These are phyloP conservation scores for Grus americana DNA, from an alignment of 2,113 vertebrate species.

Conservation along the genomic window DNA sequence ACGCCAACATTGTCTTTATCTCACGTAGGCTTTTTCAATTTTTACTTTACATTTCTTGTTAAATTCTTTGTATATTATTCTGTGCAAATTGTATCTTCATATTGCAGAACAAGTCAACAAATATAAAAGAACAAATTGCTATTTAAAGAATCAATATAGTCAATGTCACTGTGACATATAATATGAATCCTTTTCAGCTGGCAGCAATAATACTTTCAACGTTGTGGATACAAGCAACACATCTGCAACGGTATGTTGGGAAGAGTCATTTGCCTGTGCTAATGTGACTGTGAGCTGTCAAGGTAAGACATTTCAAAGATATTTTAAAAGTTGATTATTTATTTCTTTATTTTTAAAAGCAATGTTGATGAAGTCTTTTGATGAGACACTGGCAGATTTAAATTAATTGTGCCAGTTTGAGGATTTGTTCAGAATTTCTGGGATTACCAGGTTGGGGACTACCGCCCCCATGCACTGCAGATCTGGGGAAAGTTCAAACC, in stretches of 20 bases:
- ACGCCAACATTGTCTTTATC: background rate
- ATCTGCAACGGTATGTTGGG: rapidly evolving
- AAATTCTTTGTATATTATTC: background rate
- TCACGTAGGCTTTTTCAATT: background rate
- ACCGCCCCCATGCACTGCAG: rapidly evolving
- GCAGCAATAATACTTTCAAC: rapidly evolving
- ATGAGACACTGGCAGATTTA: background rate
- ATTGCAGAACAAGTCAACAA: background rate
- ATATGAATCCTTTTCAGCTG: background rate
- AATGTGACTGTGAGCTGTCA: rapidly evolving
- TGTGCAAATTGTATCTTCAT: background rate
- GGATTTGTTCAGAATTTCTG: background rate
- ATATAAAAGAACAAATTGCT: background rate
- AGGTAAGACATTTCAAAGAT: rapidly evolving
- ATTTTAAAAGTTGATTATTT: background rate
- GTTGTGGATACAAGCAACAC: rapidly evolving
- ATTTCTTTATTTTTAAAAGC: background rate
- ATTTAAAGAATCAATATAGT: background rate
- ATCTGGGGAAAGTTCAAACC: background rate
- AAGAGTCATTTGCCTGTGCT: rapidly evolving
- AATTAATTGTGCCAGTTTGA: background rate
- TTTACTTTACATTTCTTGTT: background rate
- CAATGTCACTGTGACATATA: background rate
- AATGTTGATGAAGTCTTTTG: background rate
- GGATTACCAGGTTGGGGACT: rapidly evolving